Percentiles rank a stretch among this genome's conserved stretches.
Evolutionary conservation across 2,888 invertebrate genomes (phyloP).

Genomic region (Philereme transversata): DNA sequence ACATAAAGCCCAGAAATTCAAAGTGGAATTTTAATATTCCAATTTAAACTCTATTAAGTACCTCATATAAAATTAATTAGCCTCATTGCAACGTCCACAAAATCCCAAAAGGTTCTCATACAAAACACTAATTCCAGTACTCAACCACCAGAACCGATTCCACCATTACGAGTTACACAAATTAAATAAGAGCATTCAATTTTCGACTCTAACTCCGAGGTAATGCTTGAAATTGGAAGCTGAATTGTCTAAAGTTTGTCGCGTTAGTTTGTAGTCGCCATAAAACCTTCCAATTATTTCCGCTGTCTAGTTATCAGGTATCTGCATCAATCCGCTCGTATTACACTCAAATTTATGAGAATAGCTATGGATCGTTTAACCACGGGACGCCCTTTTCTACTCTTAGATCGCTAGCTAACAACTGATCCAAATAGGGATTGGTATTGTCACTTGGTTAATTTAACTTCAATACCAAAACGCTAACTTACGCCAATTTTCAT

Average conservation of each 20-base stretch:
- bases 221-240: slow-evolving; percentile 43
- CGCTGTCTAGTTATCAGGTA: slow-evolving; percentile 67
- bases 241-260: slow-evolving; percentile 33
- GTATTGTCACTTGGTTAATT: background rate
- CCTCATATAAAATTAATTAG: slow-evolving; percentile 52
- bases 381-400: slow-evolving; percentile 7
- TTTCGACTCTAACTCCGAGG: slow-evolving; percentile 45
- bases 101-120: slow-evolving; percentile 44
- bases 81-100: slow-evolving; percentile 47
- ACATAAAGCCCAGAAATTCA: no score
- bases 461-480: background rate
- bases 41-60: background rate
- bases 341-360: slow-evolving; percentile 77
- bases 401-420: background rate
- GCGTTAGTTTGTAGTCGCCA: slow-evolving; percentile 50
- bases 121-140: slow-evolving; percentile 52
- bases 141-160: slow-evolving; percentile 60
- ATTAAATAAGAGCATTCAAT: slow-evolving; percentile 46
- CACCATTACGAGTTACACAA: slow-evolving; percentile 48
- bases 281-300: slow-evolving; percentile 75
- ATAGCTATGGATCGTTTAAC: slow-evolving; percentile 32
- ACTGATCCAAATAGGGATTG: background rate
- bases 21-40: no score
- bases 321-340: slow-evolving; percentile 73
- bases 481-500: no score